phyloP scores from a whole-genome alignment of 2,888 invertebrate genomes.

The Schrankia costaestrigalis region DNA sequence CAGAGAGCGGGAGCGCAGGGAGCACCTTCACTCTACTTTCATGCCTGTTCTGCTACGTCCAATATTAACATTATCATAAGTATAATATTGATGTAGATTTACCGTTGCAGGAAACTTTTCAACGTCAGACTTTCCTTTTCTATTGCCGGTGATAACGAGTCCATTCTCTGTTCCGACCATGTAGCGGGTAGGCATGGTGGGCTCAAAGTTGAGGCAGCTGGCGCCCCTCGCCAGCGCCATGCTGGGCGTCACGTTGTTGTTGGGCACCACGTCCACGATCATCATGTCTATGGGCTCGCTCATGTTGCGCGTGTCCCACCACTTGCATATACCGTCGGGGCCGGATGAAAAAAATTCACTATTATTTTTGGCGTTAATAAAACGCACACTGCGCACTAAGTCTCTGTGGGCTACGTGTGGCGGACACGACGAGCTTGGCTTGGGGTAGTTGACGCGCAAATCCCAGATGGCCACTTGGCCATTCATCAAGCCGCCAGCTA shows the following conservation, averaged over 20 bases:
- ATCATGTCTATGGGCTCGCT: constrained; percentile 83
- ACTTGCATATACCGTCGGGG: constrained; percentile 92
- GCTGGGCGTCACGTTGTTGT: constrained; percentile 69
- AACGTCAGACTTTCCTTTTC: constrained; percentile 84
- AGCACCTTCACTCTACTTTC: not conserved
- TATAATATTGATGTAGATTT: constrained; percentile 1
- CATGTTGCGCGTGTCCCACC: constrained; percentile 88
- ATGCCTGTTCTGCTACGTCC: not conserved
- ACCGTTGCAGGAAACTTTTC: constrained; percentile 84
- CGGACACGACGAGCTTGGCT: constrained; percentile 85
- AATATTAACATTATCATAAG: not conserved
- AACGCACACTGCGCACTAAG: constrained; percentile 90
- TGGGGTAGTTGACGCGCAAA: constrained; percentile 82
- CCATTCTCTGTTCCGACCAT: constrained; percentile 87
- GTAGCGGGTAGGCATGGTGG: constrained; percentile 87
- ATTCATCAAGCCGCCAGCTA: constrained; percentile 85
- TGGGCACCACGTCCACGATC: constrained; percentile 83
- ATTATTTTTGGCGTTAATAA: constrained; percentile 95
- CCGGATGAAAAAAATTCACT: constrained; percentile 96
- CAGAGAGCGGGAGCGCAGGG: too few relatives aligned
- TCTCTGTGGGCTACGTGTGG: constrained; percentile 93
- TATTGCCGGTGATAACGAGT: constrained; percentile 83
- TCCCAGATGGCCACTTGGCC: constrained; percentile 89
- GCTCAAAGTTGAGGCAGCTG: constrained; percentile 84
- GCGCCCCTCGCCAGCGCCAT: constrained; percentile 81